phyloP scores from a whole-genome alignment of 2,113 vertebrate species.

The Hemicordylus capensis region DNA sequence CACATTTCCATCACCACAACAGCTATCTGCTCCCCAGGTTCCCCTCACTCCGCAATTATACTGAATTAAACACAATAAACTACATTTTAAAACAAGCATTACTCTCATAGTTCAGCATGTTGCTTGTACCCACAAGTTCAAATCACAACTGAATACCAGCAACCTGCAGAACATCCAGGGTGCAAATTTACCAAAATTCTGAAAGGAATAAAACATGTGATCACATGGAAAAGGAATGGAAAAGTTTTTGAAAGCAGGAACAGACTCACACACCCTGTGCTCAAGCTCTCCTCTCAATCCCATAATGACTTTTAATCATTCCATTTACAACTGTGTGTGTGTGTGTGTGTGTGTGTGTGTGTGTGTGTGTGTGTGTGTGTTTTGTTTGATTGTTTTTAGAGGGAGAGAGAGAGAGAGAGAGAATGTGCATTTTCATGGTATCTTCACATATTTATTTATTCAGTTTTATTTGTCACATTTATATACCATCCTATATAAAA shows the following conservation, averaged over 20 bases:
- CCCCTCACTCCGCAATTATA: no score
- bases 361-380: no score
- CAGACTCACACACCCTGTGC: background rate
- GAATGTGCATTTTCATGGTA: no score
- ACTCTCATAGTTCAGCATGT: background rate
- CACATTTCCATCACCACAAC: background rate
- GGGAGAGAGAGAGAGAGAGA: no score
- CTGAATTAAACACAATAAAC: background rate
- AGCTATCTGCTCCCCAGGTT: background rate
- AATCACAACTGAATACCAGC: background rate
- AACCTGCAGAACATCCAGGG: background rate
- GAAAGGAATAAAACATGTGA: background rate
- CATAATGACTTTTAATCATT: no score
- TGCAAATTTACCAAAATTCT: background rate
- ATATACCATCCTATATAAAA: no score
- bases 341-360: no score
- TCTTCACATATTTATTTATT: no score
- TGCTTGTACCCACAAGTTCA: background rate
- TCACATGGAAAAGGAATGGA: no score
- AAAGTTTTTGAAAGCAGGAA: background rate
- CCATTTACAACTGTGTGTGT: no score
- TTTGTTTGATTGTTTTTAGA: no score
- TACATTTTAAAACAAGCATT: background rate
- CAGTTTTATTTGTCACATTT: no score
- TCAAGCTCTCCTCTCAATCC: background rate